phyloP scores from a whole-genome alignment of 2,113 vertebrate genomes.

The Prietella phreatophila region DNA sequence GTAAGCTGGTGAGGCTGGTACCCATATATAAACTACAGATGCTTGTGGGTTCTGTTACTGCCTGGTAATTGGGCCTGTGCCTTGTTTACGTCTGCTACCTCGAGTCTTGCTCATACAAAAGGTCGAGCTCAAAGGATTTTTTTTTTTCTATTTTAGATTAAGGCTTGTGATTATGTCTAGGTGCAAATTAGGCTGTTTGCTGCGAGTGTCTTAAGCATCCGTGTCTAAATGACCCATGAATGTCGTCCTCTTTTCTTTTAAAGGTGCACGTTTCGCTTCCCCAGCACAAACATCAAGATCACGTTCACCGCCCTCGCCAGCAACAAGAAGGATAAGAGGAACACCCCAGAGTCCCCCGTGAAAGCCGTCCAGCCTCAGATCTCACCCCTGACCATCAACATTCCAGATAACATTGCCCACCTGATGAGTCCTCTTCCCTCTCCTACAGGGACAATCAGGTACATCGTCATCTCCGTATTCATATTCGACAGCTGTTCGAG shows the following conservation, averaged over 20 bases:
- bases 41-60: slow-evolving; percentile 36
- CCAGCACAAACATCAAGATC: slow-evolving; percentile 99
- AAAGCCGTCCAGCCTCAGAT: slow-evolving; percentile 93
- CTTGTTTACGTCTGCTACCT: slow-evolving; percentile 23
- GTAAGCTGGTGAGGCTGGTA: slow-evolving; percentile 40
- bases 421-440: slow-evolving; percentile 97
- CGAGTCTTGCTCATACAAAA: background rate
- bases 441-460: slow-evolving; percentile 97
- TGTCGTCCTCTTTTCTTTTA: slow-evolving; percentile 51
- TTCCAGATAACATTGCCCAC: slow-evolving; percentile 97
- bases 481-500: background rate
- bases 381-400: slow-evolving; percentile 96
- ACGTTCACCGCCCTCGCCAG: slow-evolving; percentile 93
- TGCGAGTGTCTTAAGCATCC: background rate
- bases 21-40: slow-evolving; percentile 47
- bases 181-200: background rate
- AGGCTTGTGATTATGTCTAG: background rate
- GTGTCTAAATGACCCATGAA: background rate
- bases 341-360: slow-evolving; percentile 87
- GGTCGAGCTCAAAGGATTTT: background rate
- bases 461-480: slow-evolving; percentile 30
- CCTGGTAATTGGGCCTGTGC: slow-evolving; percentile 1
- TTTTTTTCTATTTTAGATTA: background rate
- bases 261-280: slow-evolving; percentile 97
- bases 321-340: slow-evolving; percentile 90